These are phyloP conservation scores for Siphamia tubifer DNA, from an alignment of 2,113 vertebrate species.

Conservation along the genomic window DNA sequence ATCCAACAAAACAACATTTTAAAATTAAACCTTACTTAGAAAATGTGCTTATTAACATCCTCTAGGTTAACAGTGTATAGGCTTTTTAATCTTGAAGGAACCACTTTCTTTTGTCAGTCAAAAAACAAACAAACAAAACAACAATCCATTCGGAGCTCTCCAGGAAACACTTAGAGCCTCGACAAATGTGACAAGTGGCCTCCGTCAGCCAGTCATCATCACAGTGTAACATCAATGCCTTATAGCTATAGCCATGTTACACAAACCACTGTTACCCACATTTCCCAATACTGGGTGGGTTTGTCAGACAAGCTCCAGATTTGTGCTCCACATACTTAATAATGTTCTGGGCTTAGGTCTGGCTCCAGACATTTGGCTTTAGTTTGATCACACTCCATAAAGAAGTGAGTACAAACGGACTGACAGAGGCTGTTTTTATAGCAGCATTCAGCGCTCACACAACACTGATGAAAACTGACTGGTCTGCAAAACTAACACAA, in stretches of 20 bases:
- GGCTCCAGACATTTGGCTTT: conserved; percentile 42
- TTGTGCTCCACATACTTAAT: conserved; percentile 60
- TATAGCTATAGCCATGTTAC: conserved; percentile 27
- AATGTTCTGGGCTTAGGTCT: conserved; percentile 44
- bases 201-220: background rate
- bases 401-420: conserved; percentile 24
- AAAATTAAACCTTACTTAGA: too few species aligned
- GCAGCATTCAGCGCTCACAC: background rate
- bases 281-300: conserved; percentile 47
- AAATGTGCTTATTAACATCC: too few species aligned
- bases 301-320: conserved; percentile 60
- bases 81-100: background rate
- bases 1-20: too few species aligned
- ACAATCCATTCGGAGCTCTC: background rate
- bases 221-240: conserved; percentile 40
- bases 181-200: conserved; percentile 30
- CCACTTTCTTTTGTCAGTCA: background rate
- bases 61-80: too few species aligned
- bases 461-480: background rate
- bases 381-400: conserved; percentile 51
- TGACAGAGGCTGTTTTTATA: conserved; percentile 32
- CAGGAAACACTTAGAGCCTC: background rate
- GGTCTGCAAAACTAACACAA: too few species aligned
- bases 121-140: background rate
- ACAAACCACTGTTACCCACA: conserved; percentile 37